Base-by-base conservation (phyloP, 2,888 invertebrate species). In the Drosophila imparisetae region DNA sequence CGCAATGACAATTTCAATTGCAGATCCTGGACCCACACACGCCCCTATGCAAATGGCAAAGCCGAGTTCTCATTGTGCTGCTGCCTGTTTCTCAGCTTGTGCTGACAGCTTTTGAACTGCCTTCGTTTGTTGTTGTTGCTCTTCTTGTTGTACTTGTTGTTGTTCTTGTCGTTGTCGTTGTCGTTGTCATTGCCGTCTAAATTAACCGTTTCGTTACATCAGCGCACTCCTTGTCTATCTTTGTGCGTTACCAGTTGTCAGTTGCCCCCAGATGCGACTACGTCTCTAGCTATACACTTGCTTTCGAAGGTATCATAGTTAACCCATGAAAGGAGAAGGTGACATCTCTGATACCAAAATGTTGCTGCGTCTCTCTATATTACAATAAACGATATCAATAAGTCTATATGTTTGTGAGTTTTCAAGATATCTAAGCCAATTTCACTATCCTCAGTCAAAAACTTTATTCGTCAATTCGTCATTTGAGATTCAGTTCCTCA, bases 131-230 rank as follows among this genome's bases (percentile, higher is more conserved):
- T 71, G 83, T 67, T 76, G 60, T 45, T 69, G 57, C 50, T 38
- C 42, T 49, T 65, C 52, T 40, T 48, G 36, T 88, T 45, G 64
- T 42, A 49, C 60, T 67, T 62, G 71, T 48, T 62, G 52, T 74
- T 83, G 81, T 72, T 69, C 71, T 75, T 85, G 62, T 48, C 30
- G 18, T 45, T 53, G 67, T 48, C 52, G 65, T 68, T 67, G 77
- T 57, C 66, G 62, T 84, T 83, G 81, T 72, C 74, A 80, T 75
- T 86, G 85, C 83, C 81, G 72, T 90, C 90, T 89, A 86, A 86
- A 86, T 90, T 87, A 90, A 89, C 86, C 86, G 90, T 85, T 89
- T 90, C 90, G 80, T 84, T 84, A 79, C 81, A 83, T 89, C 90
- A 81, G 90, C 72, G 71, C 75, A 71, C 78, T 84, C 72, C 81